Evolutionary conservation across 1,140 invertebrate genomes (phyloP).

Genomic region (Penaeus chinensis): DNA sequence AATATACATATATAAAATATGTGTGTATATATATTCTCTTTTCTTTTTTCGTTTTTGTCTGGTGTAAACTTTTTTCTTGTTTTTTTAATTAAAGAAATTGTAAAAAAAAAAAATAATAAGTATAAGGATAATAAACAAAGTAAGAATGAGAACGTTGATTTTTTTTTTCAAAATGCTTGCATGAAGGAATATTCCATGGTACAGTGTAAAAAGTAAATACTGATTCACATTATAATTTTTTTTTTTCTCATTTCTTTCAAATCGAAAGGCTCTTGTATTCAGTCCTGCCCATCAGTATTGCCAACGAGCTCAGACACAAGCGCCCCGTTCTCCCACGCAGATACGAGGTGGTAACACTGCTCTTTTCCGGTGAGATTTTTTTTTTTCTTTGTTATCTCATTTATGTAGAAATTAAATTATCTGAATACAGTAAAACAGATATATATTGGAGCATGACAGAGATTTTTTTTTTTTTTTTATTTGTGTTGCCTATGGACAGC

Average conservation of each 20-base stretch:
- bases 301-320: conserved; percentile 90
- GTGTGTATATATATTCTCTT: not conserved
- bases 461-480: not conserved
- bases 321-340: conserved; percentile 87
- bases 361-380: conserved; percentile 79
- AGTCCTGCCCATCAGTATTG: conserved; percentile 91
- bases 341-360: conserved; percentile 88
- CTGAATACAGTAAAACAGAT: not conserved
- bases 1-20: conserved; percentile 37
- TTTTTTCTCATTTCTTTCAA: not conserved
- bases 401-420: not conserved
- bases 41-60: not conserved
- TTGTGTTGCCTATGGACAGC: no score
- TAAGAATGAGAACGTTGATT: conserved; percentile 76
- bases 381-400: not conserved
- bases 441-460: not conserved
- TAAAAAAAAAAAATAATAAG: no score
- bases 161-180: no score
- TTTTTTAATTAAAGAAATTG: no score
- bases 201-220: no score
- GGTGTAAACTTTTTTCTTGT: not conserved
- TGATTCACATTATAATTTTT: no score
- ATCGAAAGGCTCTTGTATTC: conserved; percentile 87
- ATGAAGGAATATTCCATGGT: no score
- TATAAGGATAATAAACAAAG: conserved; percentile 73